phyloP scores from a whole-genome alignment of 30 jellyfish, hydroid and myxozoan genomes.

The Catostylus mosaicus region DNA sequence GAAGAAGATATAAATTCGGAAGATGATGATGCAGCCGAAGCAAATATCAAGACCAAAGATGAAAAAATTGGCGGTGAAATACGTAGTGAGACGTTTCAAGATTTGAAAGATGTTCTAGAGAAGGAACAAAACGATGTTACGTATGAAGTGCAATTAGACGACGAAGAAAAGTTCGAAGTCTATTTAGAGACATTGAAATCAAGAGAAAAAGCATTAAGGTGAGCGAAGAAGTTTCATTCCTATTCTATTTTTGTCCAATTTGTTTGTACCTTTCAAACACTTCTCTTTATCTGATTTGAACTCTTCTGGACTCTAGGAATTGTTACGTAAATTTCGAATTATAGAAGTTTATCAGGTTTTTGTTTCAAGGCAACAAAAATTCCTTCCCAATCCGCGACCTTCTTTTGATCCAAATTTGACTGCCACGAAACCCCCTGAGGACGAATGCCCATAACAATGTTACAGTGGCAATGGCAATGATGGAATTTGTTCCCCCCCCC shows the following conservation, averaged over 20 bases:
- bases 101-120: conserved; percentile 26
- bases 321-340: too few species aligned
- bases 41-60: neutral
- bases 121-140: conserved; percentile 8
- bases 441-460: too few species aligned
- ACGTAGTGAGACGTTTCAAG: neutral
- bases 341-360: too few species aligned
- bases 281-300: too few species aligned
- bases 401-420: too few species aligned
- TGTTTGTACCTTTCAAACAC: neutral
- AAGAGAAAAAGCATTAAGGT: conserved; percentile 44
- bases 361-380: too few species aligned
- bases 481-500: too few species aligned
- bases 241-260: too few species aligned
- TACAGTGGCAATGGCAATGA: too few species aligned
- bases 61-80: neutral
- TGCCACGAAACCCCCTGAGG: too few species aligned
- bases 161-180: conserved; percentile 49
- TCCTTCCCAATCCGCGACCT: too few species aligned
- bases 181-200: conserved; percentile 52
- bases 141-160: conserved; percentile 42
- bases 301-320: too few species aligned
- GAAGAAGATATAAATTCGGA: neutral
- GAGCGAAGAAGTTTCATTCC: neutral
- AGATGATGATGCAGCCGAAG: neutral